A percentile compares a stretch with the other conserved stretches of the same genome.
Conservation (phyloP, 1,140 invertebrate genomes). For the Rhizoglyphus robini region DNA sequence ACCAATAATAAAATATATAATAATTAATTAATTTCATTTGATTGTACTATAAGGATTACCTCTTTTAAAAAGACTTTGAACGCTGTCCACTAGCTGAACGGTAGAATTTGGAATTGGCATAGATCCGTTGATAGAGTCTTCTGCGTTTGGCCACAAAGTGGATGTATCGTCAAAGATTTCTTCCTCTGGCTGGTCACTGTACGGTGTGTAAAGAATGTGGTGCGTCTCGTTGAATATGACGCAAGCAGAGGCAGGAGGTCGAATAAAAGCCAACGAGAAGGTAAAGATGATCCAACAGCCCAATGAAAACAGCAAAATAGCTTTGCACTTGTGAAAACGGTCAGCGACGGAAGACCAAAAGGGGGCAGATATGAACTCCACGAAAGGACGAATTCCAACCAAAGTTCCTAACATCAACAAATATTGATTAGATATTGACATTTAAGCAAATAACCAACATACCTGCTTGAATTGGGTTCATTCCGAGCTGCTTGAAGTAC, state of each 20-base stretch:
- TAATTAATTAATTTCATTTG: neutral
- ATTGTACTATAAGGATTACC: neutral
- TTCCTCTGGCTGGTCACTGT: slow-evolving; percentile 13
- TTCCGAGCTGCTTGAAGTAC: slow-evolving; percentile 95
- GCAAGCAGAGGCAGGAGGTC: slow-evolving; percentile 78
- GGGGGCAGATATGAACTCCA: slow-evolving; percentile 92
- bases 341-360: slow-evolving; percentile 95
- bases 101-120: neutral
- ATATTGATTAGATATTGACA: slow-evolving; percentile 9
- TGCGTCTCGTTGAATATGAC: slow-evolving; percentile 55
- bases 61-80: slow-evolving; percentile 12
- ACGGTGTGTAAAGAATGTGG: slow-evolving; percentile 33
- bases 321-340: slow-evolving; percentile 70
- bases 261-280: slow-evolving; percentile 80
- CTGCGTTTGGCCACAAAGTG: neutral
- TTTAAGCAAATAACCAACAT: slow-evolving; percentile 34
- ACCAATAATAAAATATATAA: neutral
- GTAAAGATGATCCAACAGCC: slow-evolving; percentile 94
- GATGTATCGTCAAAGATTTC: slow-evolving; percentile 5
- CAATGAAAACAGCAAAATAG: slow-evolving; percentile 74
- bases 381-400: slow-evolving; percentile 81
- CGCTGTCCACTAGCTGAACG: neutral
- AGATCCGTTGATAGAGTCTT: neutral
- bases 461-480: slow-evolving; percentile 89
- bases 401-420: slow-evolving; percentile 29